A percentile compares a stretch with the other conserved stretches of the same genome.
phyloP scores from a whole-genome alignment of 2,797 vertebrate species.

The Echiichthys vipera region DNA sequence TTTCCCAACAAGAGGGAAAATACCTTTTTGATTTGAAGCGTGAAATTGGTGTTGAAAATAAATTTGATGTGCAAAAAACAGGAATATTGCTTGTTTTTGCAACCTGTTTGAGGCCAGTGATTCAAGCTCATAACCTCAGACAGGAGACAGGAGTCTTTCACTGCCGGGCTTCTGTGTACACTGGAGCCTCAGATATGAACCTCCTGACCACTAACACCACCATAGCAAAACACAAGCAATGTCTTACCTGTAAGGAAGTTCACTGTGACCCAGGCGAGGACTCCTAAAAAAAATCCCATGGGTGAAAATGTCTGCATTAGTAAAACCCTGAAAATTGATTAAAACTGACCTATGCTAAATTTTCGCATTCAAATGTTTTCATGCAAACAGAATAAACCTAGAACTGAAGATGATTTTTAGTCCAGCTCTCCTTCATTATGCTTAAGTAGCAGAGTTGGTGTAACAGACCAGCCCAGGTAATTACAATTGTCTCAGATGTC shows the following conservation, averaged over 20 bases:
- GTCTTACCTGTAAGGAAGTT: conserved; percentile 98
- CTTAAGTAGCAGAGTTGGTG: conserved; percentile 36
- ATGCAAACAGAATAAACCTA: conserved; percentile 10
- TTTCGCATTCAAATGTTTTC: conserved; percentile 21
- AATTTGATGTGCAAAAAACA: conserved; percentile 45
- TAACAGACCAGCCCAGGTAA: conserved; percentile 74
- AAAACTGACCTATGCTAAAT: conserved; percentile 12
- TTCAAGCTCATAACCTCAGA: conserved; percentile 65
- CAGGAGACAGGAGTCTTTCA: conserved; percentile 73
- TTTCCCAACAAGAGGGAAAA: conserved; percentile 24
- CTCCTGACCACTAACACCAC: conserved; percentile 75
- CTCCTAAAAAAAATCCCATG: conserved; percentile 86
- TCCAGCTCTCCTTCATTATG: conserved; percentile 36
- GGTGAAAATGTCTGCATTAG: conserved; percentile 54
- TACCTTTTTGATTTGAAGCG: conserved; percentile 21
- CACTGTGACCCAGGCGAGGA: conserved; percentile 98
- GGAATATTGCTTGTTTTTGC: conserved; percentile 62
- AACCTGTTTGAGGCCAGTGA: conserved; percentile 61
- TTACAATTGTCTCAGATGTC: conserved; percentile 76
- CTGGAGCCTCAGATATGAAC: conserved; percentile 73
- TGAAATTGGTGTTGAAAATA: conserved; percentile 31
- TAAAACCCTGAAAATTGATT: conserved; percentile 33
- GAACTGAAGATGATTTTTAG: conserved; percentile 11
- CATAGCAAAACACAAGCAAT: conserved; percentile 77
- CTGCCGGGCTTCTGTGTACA: conserved; percentile 67